Evolutionary conservation across 2,113 vertebrate genomes (phyloP), one percentile per base, ranked within the genome.

Genomic region (Crotalus horridus): DNA sequence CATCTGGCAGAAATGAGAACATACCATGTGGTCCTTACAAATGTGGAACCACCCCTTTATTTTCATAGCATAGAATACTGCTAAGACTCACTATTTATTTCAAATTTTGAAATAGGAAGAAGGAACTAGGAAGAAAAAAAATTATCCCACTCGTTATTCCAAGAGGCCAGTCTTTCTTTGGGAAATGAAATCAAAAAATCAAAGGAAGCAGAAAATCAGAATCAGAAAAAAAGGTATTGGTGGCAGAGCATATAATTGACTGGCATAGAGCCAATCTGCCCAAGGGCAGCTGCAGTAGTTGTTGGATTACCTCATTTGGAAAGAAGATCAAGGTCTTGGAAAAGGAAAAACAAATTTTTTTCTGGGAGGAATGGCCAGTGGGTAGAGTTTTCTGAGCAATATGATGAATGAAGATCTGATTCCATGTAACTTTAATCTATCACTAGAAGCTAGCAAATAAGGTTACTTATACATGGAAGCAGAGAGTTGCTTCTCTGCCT

Each of bases 251-350:
- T 55, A 87, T 86, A 89, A 91, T 86, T 92, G 39, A 90, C 56
- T 94, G 93, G 93, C 90, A 90, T 46, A 20, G 39, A 86, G 93
- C 88, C 93, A 91, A 39, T 12, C 33, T 74, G 91, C 88, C 91
- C 21, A 51, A 92, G 58, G 91, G 74, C 56, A 92, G 88, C 53
- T 85, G 86, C 48, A 87, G 81, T 81, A 90, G 88, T 90, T 88
- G 88, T 91, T 87, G 58, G 69, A 87, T 92, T 92, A 92, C 91
- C 88, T 94, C 93, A 94, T 88, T 94, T 94, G 88, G 91, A 94
- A 90, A 90, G 88, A 87, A 92, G 91, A 69, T 92, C 88, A 92
- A 94, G 93, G 74, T 58, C 51, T 92, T 48, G 88, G 85, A 94
- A 89, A 29, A 53, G 81, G 81, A 87, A 94, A 89, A 94, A 51